Percentiles rank a stretch among this genome's conserved stretches.
Conservation (phyloP, 2,888 invertebrate genomes). For the Terebella lapidaria region DNA sequence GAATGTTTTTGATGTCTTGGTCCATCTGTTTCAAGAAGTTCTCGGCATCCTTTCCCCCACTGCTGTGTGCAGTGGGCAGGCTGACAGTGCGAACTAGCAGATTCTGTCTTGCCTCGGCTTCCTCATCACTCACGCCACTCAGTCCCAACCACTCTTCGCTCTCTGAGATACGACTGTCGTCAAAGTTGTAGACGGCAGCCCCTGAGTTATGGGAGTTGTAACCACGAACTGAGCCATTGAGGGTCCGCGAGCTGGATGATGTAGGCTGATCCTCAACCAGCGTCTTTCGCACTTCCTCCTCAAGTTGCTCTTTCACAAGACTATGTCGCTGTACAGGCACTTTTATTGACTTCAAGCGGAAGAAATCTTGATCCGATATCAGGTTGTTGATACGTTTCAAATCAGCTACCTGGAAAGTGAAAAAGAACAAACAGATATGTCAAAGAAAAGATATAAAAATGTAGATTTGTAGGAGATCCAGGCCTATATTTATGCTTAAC, state of each 20-base stretch:
- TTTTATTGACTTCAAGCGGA: neutral
- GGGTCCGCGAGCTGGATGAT: too few relatives aligned
- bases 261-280: too few relatives aligned
- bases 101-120: neutral
- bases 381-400: conserved; percentile 1
- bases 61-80: neutral
- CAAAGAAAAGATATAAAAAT: neutral
- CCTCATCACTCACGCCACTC: neutral
- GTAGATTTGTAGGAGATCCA: too few relatives aligned
- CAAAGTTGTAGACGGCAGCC: too few relatives aligned
- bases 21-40: neutral
- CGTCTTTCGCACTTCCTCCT: neutral
- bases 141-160: neutral
- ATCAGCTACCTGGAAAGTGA: conserved; percentile 2
- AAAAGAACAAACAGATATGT: neutral
- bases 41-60: neutral
- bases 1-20: neutral
- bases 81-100: neutral
- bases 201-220: too few relatives aligned
- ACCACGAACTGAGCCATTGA: too few relatives aligned
- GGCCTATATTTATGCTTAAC: too few relatives aligned
- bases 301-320: neutral
- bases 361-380: neutral
- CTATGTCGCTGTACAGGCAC: neutral
- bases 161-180: too few relatives aligned